Conservation (phyloP, 2,888 invertebrate genomes). For the Neocrepidodera transversa region DNA sequence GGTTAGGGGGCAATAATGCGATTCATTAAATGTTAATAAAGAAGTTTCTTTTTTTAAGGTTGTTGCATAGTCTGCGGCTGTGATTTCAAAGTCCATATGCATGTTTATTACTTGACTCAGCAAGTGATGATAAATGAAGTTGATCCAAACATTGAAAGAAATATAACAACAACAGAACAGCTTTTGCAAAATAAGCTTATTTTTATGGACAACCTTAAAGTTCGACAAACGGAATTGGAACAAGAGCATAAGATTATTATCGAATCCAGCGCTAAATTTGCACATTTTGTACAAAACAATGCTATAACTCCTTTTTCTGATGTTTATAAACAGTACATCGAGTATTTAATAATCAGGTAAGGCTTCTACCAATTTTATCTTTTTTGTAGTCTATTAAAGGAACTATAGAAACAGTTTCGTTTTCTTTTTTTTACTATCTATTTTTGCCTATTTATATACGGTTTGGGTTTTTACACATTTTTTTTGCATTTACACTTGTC, state of each 20-base stretch:
- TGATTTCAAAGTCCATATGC: conserved; percentile 53
- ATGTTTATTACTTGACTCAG: conserved; percentile 53
- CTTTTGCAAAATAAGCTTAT: conserved; percentile 39
- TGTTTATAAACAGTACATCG: conserved; percentile 51
- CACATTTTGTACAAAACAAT: conserved; percentile 53
- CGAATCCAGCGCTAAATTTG: conserved; percentile 51
- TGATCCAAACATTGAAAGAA: conserved; percentile 45
- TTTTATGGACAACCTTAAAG: conserved; percentile 43
- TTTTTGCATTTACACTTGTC: too few species aligned
- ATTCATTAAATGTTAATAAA: too few species aligned
- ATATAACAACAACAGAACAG: conserved; percentile 45
- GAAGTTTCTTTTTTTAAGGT: too few species aligned
- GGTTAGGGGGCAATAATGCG: too few species aligned
- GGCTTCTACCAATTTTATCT: too few species aligned
- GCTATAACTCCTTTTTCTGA: conserved; percentile 54
- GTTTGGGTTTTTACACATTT: too few species aligned
- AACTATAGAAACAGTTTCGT: too few species aligned
- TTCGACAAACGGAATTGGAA: conserved; percentile 43
- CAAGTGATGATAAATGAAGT: conserved; percentile 45
- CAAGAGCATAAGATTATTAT: conserved; percentile 48
- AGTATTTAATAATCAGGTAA: conserved; percentile 52
- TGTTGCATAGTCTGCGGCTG: conserved; percentile 50
- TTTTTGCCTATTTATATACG: background rate
- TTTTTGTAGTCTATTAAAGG: too few species aligned
- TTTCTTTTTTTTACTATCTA: background rate